A percentile compares a stretch with the other conserved stretches of the same genome.
phyloP scores from a whole-genome alignment of 2,113 vertebrate species.

The Corythornis cristatus region DNA sequence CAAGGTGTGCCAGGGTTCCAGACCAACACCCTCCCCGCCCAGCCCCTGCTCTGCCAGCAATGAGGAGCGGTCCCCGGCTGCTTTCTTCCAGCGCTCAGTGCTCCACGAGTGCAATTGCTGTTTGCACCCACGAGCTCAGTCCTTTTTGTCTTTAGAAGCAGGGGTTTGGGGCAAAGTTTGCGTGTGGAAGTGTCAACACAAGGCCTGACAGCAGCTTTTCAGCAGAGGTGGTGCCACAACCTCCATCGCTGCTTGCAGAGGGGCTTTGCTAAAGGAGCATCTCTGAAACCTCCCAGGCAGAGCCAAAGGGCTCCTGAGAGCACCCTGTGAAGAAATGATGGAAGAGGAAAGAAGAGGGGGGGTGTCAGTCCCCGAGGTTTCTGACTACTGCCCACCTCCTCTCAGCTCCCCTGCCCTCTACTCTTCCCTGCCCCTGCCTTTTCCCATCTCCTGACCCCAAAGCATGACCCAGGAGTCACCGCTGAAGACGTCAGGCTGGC shows the following conservation, averaged over 20 bases:
- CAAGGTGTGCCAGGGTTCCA: neutral
- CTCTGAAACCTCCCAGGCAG: neutral
- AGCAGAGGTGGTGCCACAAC: neutral
- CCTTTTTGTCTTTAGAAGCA: neutral
- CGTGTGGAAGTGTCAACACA: neutral
- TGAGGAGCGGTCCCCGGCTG: fast-evolving
- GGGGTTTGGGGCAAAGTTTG: neutral
- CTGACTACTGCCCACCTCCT: neutral
- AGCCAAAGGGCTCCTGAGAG: neutral
- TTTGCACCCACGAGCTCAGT: fast-evolving
- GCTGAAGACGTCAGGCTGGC: neutral
- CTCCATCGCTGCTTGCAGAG: neutral
- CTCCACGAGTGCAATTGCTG: neutral
- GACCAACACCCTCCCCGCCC: neutral
- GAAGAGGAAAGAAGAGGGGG: neutral
- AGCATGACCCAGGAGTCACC: fast-evolving
- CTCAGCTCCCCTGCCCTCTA: neutral
- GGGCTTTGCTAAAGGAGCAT: neutral
- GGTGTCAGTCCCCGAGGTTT: neutral
- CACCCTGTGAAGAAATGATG: neutral
- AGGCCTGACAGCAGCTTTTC: neutral
- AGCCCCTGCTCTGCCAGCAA: neutral
- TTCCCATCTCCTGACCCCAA: neutral
- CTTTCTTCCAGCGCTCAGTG: neutral
- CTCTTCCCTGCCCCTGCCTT: neutral